phyloP scores from a whole-genome alignment of 2,888 invertebrate genomes.

The Caenorhabditis sulstoni region DNA sequence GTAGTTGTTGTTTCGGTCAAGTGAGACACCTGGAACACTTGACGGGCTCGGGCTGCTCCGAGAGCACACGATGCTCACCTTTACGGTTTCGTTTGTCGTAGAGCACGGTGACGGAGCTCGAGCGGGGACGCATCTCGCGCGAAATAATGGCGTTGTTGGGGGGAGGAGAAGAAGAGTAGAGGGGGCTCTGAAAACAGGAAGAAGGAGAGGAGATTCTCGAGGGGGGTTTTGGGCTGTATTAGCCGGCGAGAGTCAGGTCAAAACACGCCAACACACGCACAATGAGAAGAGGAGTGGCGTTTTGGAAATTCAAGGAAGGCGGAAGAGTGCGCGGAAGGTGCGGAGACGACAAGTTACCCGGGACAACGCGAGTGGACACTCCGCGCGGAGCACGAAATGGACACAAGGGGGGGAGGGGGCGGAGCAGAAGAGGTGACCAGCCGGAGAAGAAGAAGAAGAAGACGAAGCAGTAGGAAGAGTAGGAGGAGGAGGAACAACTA shows the following conservation, averaged over 20 bases:
- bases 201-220: too few relatives aligned
- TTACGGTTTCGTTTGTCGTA: conserved; percentile 40
- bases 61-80: too few relatives aligned
- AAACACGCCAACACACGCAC: too few relatives aligned
- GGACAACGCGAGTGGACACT: conserved; percentile 33
- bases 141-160: too few relatives aligned
- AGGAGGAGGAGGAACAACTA: conserved; percentile 19
- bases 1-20: conserved; percentile 66
- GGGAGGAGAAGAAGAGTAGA: background rate
- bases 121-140: conserved; percentile 62
- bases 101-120: conserved; percentile 63
- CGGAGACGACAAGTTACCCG: conserved; percentile 42
- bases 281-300: conserved; percentile 2
- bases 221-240: too few relatives aligned
- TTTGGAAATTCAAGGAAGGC: conserved; percentile 8
- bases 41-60: background rate
- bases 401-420: conserved; percentile 3
- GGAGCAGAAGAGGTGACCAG: conserved; percentile 32
- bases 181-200: too few relatives aligned
- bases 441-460: conserved; percentile 15
- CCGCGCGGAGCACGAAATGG: conserved; percentile 19
- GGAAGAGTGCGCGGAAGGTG: conserved; percentile 36
- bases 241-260: conserved; percentile 2
- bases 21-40: conserved; percentile 54
- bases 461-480: conserved; percentile 22